Conservation (phyloP, 2,113 vertebrate genomes). For the Eublepharis macularius region DNA sequence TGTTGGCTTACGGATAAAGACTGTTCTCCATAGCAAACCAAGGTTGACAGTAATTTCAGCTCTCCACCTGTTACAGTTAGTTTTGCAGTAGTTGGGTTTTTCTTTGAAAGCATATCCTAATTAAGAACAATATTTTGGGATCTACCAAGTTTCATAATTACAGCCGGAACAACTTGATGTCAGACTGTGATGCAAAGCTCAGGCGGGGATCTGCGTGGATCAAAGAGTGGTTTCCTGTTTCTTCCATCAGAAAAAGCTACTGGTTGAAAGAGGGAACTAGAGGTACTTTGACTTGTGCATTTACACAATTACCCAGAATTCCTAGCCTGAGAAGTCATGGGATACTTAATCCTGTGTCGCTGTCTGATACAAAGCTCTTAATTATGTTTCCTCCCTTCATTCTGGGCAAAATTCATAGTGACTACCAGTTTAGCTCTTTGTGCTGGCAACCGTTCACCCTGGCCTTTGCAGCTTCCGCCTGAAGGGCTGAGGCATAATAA, state of each 20-base stretch:
- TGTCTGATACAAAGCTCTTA: neutral
- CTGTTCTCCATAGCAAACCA: conserved; percentile 50
- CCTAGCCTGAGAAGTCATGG: neutral
- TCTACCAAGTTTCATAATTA: neutral
- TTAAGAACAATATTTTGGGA: neutral
- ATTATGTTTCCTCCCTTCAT: neutral
- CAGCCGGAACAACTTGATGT: neutral
- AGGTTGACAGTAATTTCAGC: conserved; percentile 45
- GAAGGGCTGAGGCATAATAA: no score
- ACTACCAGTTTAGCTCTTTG: no score
- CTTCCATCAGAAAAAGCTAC: no score
- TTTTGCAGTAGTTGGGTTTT: neutral
- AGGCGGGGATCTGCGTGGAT: neutral
- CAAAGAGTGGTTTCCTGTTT: neutral
- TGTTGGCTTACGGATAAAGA: conserved; percentile 64
- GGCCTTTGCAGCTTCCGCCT: no score
- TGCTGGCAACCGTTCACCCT: no score
- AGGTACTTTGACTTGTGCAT: neutral
- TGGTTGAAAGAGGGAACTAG: neutral
- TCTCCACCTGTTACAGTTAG: conserved; percentile 12
- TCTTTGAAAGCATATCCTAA: neutral
- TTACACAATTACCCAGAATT: neutral
- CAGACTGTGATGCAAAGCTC: neutral
- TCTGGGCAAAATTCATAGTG: no score
- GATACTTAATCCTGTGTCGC: neutral